Evolutionary conservation across 2,888 invertebrate species (phyloP), one percentile per base, ranked within the genome.

Genomic region (Ecdyonurus torrentis): DNA sequence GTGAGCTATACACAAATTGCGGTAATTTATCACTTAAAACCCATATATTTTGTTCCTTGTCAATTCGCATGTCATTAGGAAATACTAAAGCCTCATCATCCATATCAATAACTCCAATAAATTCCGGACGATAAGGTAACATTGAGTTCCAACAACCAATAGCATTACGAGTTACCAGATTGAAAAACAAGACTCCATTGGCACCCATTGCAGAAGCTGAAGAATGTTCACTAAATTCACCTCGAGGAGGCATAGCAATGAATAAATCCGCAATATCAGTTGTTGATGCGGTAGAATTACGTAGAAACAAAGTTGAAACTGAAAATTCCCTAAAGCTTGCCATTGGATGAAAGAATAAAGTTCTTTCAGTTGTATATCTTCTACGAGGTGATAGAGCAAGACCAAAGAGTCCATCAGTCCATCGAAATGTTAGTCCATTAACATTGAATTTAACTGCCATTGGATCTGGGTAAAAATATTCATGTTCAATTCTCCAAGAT

Each of bases 81-180:
- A 90, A 91, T 19, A 88, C 77, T 65, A 91, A 75, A 0, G 85
- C 82, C 10, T 81, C 79, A 1, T 78, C 74, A 72, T 83, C 83
- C 50, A 75, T 73, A 0, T 84, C 86, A 1, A 87, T 78, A 1
- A 85, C 74, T 0, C 82, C 86, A 22, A 85, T 81, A 10, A 52
- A 63, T 2, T 58, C 59, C 18, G 52, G 19, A 19, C 59, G 58
- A 67, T 85, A 84, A 0, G 85, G 83, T 64, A 82, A 75, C 15
- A 79, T 82, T 0, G 86, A 84, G 69, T 91, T 85, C 91, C 91
- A 91, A 70, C 91, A 91, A 58, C 85, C 88, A 0, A 91, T 75
- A 19, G 84, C 82, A 70, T 90, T 87, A 63, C 82, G 79, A 61
- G 85, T 84, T 0, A 90, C 87, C 72, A 89, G 79, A 0, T 87